These are phyloP conservation scores for Nymphicus hollandicus DNA, from an alignment of 2,113 vertebrate species.

Conservation along the genomic window DNA sequence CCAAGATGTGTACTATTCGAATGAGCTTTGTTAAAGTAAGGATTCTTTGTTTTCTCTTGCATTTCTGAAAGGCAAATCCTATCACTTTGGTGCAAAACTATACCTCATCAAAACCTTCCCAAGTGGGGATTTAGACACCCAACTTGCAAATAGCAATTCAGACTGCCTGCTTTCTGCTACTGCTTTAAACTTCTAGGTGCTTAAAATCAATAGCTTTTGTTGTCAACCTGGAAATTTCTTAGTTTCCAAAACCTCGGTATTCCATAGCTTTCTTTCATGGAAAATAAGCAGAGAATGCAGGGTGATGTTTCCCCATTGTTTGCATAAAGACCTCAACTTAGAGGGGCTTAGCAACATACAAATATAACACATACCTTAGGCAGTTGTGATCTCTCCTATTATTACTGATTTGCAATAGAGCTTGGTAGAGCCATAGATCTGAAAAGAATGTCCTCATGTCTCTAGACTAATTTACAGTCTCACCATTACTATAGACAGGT, in stretches of 20 bases:
- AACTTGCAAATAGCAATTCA: background rate
- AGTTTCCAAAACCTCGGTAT: background rate
- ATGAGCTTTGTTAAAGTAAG: slow-evolving; percentile 98
- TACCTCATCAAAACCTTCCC: background rate
- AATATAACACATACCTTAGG: background rate
- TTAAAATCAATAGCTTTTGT: background rate
- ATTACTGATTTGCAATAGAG: background rate
- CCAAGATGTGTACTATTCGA: slow-evolving; percentile 97
- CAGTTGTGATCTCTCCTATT: background rate
- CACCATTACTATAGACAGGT: background rate
- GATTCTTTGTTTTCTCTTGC: background rate
- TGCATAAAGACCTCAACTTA: background rate
- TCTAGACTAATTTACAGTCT: background rate
- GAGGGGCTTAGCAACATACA: background rate
- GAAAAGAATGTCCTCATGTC: background rate
- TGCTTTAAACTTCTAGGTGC: background rate
- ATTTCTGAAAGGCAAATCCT: background rate
- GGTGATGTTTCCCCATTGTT: background rate
- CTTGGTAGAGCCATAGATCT: background rate
- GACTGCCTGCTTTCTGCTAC: background rate
- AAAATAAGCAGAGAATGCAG: background rate
- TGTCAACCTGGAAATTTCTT: background rate
- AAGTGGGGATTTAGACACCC: background rate
- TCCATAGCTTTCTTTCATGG: background rate
- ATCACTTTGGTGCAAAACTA: background rate